A percentile compares a stretch with the other conserved stretches of the same genome.
phyloP scores from a whole-genome alignment of 2,888 invertebrate species.

The Tipula unca region DNA sequence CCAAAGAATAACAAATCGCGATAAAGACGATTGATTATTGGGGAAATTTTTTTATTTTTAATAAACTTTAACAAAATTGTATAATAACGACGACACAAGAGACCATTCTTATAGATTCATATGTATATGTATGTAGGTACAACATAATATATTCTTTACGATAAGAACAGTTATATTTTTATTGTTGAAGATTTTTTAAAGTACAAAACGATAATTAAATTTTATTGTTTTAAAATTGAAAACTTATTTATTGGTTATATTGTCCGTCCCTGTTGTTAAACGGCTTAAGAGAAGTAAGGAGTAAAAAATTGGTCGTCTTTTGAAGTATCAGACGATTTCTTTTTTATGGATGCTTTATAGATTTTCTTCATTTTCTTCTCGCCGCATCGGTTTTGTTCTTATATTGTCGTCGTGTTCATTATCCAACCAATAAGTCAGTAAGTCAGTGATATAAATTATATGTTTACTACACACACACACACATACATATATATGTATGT shows the following conservation, averaged over 20 bases:
- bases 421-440: not conserved
- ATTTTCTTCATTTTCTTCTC: not conserved
- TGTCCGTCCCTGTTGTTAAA: too few relatives aligned
- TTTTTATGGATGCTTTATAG: not conserved
- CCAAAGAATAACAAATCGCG: not conserved
- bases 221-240: not conserved
- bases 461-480: not conserved
- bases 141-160: too few relatives aligned
- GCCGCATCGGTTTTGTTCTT: not conserved
- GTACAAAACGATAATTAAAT: not conserved
- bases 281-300: too few relatives aligned
- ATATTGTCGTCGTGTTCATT: not conserved
- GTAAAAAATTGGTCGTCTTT: not conserved
- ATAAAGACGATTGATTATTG: not conserved
- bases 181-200: not conserved
- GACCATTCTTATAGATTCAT: not conserved
- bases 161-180: not conserved
- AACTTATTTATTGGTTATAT: not conserved
- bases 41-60: not conserved
- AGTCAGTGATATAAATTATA: constrained; percentile 8
- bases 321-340: not conserved
- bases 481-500: too few relatives aligned
- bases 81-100: not conserved
- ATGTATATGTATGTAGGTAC: too few relatives aligned
- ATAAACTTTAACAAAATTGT: not conserved